Base-by-base conservation (phyloP, 2,888 invertebrate species). In the Heteromyza rotundicornis region DNA sequence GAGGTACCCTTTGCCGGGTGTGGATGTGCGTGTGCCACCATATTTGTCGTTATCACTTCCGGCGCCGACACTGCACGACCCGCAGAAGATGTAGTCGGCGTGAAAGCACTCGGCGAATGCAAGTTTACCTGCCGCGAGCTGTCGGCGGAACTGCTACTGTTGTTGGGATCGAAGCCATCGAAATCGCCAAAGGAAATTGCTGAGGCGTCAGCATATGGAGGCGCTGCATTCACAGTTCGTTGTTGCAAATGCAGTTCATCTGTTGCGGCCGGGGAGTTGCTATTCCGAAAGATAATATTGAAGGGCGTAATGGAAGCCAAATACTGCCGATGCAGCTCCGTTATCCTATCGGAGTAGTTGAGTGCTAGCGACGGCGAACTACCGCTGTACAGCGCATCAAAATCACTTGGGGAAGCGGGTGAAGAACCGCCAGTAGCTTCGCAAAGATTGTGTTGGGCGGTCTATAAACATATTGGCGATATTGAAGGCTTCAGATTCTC, bases 251-350 rank as follows among this genome's bases (percentile, higher is more conserved):
- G 66, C 16, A 65, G 65, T 1, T 17, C 20, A 7, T 40, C 51
- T 5, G 35, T n/a, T 23, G 47, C 14, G 1, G 23, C 12, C 3
- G 47, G 2, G 1, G 44, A 14, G 23, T 3, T n/a, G 22, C 32
- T 35, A 27, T 68, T 76, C 22, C 73, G 75, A 57, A 82, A 82
- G 10, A 82, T 72, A 51, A 76, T 80, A 63, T 82, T 82, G 54
- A 82, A 80, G 12, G 82, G 82, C 36, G 80, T 75, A 20, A 82
- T 78, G 2, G 80, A 78, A 14, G 82, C 77, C 19, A 82, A 70
- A 68, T 82, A 82, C 67, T 82, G 82, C 2, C 81, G 76, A 67
- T 82, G 82, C 32, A 82, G 71, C 59, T 82, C 82, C 1, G 82
- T 82, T 23, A 82, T 81, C 57, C 76, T 79, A 72, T 82, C 82